Conservation (phyloP, 2,113 vertebrate species). For the Aegotheles bennettii region DNA sequence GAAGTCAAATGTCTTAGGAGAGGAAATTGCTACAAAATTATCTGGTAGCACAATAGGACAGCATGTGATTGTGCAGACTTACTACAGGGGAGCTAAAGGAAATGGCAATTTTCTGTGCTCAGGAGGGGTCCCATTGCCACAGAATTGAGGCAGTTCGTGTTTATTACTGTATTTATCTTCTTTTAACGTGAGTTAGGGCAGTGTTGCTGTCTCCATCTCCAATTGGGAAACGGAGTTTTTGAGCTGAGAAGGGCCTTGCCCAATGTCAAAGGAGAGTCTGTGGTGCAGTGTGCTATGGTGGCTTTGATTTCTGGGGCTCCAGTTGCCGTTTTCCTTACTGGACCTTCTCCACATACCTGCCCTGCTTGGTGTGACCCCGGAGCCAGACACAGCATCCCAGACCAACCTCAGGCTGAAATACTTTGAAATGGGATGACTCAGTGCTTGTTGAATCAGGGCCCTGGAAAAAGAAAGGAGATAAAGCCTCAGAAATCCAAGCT, state of each 20-base stretch:
- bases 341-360: neutral
- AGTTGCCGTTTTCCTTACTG: neutral
- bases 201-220: neutral
- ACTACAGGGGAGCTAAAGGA: slow-evolving; percentile 21
- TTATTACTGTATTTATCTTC: slow-evolving; percentile 45
- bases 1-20: slow-evolving; percentile 52
- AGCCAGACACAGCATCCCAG: neutral
- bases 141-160: neutral
- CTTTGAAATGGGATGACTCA: neutral
- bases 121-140: slow-evolving; percentile 10
- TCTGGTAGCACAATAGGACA: slow-evolving; percentile 46
- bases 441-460: neutral
- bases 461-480: neutral
- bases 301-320: neutral
- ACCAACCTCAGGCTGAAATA: neutral
- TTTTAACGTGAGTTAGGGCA: neutral
- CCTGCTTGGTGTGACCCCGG: neutral
- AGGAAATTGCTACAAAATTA: slow-evolving; percentile 61
- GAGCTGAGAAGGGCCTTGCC: neutral
- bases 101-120: slow-evolving; percentile 53
- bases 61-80: slow-evolving; percentile 20
- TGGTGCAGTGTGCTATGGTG: neutral
- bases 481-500: neutral
- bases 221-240: neutral
- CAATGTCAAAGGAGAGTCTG: neutral